Evolutionary conservation across 2,113 vertebrate species (phyloP), one percentile per base, ranked within the genome.

Genomic region (Hippocampus zosterae): DNA sequence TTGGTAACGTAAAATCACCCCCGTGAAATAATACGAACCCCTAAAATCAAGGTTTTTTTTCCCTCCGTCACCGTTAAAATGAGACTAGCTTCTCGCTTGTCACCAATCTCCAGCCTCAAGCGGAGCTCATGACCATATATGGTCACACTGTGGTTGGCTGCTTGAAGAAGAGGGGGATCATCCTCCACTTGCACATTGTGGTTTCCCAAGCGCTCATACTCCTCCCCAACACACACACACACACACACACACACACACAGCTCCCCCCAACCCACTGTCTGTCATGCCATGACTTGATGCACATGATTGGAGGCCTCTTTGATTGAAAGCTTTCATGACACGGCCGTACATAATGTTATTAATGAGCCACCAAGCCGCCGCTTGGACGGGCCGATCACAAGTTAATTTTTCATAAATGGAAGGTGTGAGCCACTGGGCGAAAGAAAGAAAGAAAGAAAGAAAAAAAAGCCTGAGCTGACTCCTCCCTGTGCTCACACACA

Each of bases 361-460:
- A 92, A 91, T 84, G 88, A 90, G 85, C 81, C 86, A 72, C 74
- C 75, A 33, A 73, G 71, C 71, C 8, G 3, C 81, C 76, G 3
- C 85, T 78, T 80, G 80, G 80, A 86, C 78, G 83, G 82, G 73
- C 83, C 79, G 82, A 76, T 74, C 76, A 67, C 55, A 10, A 68
- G 70, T 92, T 89, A 85, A 91, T 91, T 92, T 92, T 92, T 91
- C 83, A 92, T 89, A 69, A 88, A 78, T 53, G 65, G 76, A 75
- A 69, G 72, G 78, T 33, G 68, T 77, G 74, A 60, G 71, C 29
- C 23, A 56, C 74, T 3, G 48, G 74, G 71, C 1, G 9, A 80
- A 65, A 33, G 27, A 60, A 60, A 60, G 27, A 33, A 33, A 27
- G 55, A 59, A 59, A 59, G n/a, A n/a, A n/a, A n/a, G n/a, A n/a